Evolutionary conservation across 2,888 invertebrate species (phyloP).

Genomic region (Caenorhabditis sp.): DNA sequence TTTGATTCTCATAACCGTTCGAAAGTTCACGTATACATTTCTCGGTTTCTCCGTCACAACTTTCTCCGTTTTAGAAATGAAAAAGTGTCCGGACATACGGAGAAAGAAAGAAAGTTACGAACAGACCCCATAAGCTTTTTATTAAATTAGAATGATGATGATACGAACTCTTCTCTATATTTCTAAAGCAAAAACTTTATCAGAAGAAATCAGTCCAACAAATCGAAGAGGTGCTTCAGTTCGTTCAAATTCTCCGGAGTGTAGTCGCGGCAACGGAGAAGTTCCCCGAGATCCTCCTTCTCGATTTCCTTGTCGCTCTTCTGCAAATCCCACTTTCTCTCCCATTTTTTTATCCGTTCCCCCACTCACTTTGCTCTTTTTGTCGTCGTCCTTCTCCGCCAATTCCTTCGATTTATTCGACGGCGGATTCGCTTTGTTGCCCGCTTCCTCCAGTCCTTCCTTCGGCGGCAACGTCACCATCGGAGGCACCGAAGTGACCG

Average conservation of each 20-base stretch:
- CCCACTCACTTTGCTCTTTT: slow-evolving; percentile 4
- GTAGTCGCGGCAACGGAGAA: slow-evolving; percentile 26
- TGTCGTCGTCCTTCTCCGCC: slow-evolving; percentile 14
- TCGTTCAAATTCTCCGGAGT: slow-evolving; percentile 19
- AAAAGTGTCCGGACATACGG: too few species aligned
- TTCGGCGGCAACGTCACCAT: not conserved
- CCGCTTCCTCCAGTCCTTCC: not conserved
- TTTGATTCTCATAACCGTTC: too few species aligned
- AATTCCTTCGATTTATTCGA: slow-evolving; percentile 4
- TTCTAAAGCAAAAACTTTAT: too few species aligned
- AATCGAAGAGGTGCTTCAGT: slow-evolving; percentile 29
- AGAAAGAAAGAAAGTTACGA: too few species aligned
- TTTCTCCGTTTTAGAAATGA: too few species aligned
- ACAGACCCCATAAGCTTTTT: too few species aligned
- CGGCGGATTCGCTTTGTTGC: not conserved
- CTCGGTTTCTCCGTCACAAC: too few species aligned
- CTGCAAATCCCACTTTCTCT: not conserved
- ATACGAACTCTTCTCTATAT: too few species aligned
- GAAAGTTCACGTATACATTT: too few species aligned
- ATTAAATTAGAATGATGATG: too few species aligned
- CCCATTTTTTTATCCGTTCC: not conserved
- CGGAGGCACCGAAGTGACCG: not conserved
- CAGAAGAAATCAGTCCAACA: slow-evolving; percentile 35
- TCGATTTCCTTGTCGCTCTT: slow-evolving; percentile 1
- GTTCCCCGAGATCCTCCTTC: not conserved